phyloP scores from a whole-genome alignment of 2,888 invertebrate species.

The Maniola hyperantus region DNA sequence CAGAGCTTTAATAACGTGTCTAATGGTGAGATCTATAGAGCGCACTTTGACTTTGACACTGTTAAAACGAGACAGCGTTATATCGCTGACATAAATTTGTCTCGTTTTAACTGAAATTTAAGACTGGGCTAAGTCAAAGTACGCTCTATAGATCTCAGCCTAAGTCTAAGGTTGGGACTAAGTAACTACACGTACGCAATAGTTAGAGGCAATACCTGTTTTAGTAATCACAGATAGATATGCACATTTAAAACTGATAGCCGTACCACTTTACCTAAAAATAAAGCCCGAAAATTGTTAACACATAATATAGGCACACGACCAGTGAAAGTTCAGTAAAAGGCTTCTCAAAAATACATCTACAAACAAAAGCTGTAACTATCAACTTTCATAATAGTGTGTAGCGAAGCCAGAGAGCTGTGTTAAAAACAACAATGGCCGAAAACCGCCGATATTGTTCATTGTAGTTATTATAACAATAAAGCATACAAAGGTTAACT shows the following conservation, averaged over 20 bases:
- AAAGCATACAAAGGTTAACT: not conserved
- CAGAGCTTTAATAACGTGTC: too few species aligned
- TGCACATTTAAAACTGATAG: not conserved
- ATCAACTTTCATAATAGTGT: conserved; percentile 4
- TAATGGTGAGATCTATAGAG: too few species aligned
- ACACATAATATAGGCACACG: not conserved
- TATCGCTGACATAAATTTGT: too few species aligned
- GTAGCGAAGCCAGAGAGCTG: not conserved
- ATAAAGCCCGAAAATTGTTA: not conserved
- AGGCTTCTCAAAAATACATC: conserved; percentile 8
- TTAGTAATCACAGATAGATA: too few species aligned
- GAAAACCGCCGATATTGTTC: conserved; percentile 1
- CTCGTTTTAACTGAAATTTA: too few species aligned
- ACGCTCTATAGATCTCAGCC: too few species aligned
- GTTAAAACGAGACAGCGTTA: too few species aligned
- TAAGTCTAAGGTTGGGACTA: too few species aligned
- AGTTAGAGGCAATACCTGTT: too few species aligned
- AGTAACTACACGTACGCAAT: too few species aligned
- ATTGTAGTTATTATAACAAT: not conserved
- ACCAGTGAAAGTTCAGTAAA: not conserved
- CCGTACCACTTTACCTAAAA: not conserved
- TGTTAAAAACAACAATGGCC: not conserved
- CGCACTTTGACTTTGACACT: too few species aligned
- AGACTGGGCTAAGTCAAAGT: too few species aligned
- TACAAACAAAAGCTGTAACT: conserved; percentile 5